Evolutionary conservation across 2,888 invertebrate species (phyloP).

Genomic region (Gymnosoma rotundatum): DNA sequence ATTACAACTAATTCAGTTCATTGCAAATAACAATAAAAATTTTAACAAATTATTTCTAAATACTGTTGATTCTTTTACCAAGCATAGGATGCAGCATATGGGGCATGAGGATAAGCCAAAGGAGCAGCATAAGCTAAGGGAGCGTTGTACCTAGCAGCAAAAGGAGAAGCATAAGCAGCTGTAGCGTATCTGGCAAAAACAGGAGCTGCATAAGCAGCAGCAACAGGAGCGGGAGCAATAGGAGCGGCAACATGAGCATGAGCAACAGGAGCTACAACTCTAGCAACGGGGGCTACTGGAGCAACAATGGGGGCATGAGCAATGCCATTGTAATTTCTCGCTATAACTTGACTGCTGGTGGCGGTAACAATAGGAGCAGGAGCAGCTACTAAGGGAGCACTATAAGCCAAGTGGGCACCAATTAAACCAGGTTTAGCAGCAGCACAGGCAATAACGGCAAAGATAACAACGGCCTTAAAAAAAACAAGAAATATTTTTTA

Average conservation of each 20-base stretch:
- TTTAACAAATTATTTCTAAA: constrained; percentile 41
- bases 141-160: constrained; percentile 61
- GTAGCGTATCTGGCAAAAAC: constrained; percentile 60
- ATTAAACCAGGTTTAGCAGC: constrained; percentile 74
- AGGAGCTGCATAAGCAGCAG: constrained; percentile 71
- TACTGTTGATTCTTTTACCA: constrained; percentile 36
- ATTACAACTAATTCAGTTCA: constrained; percentile 63
- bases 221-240: constrained; percentile 32
- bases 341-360: constrained; percentile 71
- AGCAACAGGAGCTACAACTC: constrained; percentile 27
- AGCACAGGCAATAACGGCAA: constrained; percentile 74
- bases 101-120: constrained; percentile 43
- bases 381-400: constrained; percentile 71
- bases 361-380: constrained; percentile 68
- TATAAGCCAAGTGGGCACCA: constrained; percentile 70
- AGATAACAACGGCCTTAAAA: constrained; percentile 73
- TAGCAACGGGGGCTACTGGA: constrained; percentile 44
- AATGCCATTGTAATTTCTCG: constrained; percentile 73
- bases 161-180: constrained; percentile 60
- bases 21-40: constrained; percentile 55
- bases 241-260: constrained; percentile 41
- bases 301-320: constrained; percentile 83
- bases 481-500: neutral
- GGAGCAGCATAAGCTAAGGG: constrained; percentile 35
- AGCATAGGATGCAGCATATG: constrained; percentile 56